These are phyloP conservation scores for Rachycentron canadum DNA, from an alignment of 2,797 vertebrate species.

Conservation along the genomic window DNA sequence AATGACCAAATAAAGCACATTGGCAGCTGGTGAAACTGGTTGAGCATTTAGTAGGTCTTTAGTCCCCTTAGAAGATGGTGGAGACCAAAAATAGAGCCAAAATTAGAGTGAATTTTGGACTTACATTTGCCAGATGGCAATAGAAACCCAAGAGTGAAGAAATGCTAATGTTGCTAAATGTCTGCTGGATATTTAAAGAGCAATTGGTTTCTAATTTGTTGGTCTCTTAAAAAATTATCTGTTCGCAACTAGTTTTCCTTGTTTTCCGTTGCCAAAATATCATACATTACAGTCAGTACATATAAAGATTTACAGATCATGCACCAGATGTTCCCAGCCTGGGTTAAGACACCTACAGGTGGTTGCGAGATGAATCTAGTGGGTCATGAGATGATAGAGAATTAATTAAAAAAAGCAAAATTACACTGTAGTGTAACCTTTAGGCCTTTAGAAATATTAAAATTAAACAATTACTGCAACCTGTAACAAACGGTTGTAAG, in stretches of 20 bases:
- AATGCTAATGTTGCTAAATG: background rate
- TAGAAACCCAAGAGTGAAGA: background rate
- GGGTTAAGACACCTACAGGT: background rate
- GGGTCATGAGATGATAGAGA: background rate
- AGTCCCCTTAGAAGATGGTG: background rate
- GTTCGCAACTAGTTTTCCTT: background rate
- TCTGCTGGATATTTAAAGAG: background rate
- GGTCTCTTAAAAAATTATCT: background rate
- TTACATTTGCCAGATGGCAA: background rate
- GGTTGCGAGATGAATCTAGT: background rate
- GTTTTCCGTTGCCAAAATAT: background rate
- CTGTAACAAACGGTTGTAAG: background rate
- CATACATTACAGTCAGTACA: background rate
- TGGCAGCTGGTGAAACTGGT: background rate
- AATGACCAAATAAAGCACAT: background rate
- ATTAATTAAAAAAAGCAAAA: background rate
- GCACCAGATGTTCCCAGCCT: background rate
- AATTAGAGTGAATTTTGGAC: background rate
- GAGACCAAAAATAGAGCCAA: slow-evolving; percentile 24
- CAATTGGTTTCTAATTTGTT: background rate
- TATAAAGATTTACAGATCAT: background rate
- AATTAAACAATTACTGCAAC: background rate
- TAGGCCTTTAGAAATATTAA: background rate
- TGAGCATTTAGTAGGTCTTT: background rate
- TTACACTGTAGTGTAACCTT: background rate